Evolutionary conservation across 2,797 vertebrate species (phyloP).

Genomic region (Sphaeramia orbicularis): DNA sequence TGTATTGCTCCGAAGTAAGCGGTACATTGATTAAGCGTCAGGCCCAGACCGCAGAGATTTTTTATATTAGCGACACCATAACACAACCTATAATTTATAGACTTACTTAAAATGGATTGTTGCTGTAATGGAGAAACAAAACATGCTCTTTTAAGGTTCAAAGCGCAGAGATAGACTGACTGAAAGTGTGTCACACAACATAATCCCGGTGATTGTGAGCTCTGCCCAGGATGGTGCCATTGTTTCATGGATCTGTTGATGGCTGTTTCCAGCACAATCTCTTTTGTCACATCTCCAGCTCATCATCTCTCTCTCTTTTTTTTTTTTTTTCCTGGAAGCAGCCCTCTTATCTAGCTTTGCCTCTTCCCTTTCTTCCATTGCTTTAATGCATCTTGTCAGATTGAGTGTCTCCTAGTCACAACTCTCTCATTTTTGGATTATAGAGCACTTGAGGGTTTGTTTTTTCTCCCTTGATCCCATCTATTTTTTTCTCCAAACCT

Average conservation of each 20-base stretch:
- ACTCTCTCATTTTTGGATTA: slow-evolving; percentile 75
- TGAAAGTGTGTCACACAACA: slow-evolving; percentile 56
- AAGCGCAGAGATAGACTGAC: slow-evolving; percentile 38
- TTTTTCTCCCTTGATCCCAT: slow-evolving; percentile 34
- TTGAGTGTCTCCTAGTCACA: slow-evolving; percentile 70
- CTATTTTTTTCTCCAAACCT: slow-evolving; percentile 27
- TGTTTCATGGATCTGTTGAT: slow-evolving; percentile 72
- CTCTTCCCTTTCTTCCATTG: slow-evolving; percentile 62
- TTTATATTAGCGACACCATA: slow-evolving; percentile 17
- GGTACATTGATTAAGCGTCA: slow-evolving; percentile 16
- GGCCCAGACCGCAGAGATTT: slow-evolving; percentile 3
- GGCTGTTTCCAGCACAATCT: slow-evolving; percentile 75
- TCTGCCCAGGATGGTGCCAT: slow-evolving; percentile 63
- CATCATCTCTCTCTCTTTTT: slow-evolving; percentile 61
- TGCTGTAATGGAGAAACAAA: slow-evolving; percentile 44
- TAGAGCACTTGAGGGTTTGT: slow-evolving; percentile 68
- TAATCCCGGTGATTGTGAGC: slow-evolving; percentile 63
- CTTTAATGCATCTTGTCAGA: slow-evolving; percentile 79
- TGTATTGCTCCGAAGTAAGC: slow-evolving; percentile 5
- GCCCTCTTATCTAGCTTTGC: slow-evolving; percentile 63
- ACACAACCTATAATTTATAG: slow-evolving; percentile 23
- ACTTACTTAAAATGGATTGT: slow-evolving; percentile 29
- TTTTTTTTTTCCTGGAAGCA: slow-evolving; percentile 54
- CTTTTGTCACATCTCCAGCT: slow-evolving; percentile 76
- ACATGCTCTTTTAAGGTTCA: slow-evolving; percentile 54